Base-by-base conservation (phyloP, 2,888 invertebrate genomes). In the Trachelus troglodyta region DNA sequence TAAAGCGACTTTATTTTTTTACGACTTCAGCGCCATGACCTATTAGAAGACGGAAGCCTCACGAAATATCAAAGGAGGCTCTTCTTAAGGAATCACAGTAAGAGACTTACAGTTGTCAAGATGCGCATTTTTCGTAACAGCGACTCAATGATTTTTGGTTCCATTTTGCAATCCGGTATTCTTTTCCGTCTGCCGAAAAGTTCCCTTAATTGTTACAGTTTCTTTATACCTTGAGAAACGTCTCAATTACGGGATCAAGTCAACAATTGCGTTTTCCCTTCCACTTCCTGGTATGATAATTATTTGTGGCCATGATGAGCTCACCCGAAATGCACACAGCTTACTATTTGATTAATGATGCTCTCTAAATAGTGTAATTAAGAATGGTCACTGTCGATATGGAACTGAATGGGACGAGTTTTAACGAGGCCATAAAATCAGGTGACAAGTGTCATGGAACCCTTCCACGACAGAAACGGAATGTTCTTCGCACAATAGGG, bases 361-460 rank as follows among this genome's bases (percentile, higher is more conserved):
- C 40, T 40, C 15, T 40, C 40, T 89, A 88, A 89, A 89, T 87
- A 88, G n/a, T 78, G 85, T 86, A 88, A 89, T 89, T 89, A 89
- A 89, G 85, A 83, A 81, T 81, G 82, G 83, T 79, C 85, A 85
- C 84, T 87, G 88, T 87, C 88, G 87, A 89, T 88, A 86, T 81
- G 81, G 81, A 79, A 40, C 76, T 79, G 69, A 30, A 31, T 33
- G 69, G 35, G 81, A 80, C 75, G 79, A 69, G 15, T 68, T 88
- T 90, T 89, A 89, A 90, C 88, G 89, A 88, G 81, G 85, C 86
- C 89, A 90, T 90, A 88, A 90, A 90, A 89, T 86, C 87, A 79
- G 84, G 88, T 88, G 90, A 90, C 90, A 89, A 89, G 89, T 90
- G 90, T 90, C 90, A 89, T 81, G 82, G 30, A 31, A 34, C 15